Evolutionary conservation across 2,113 vertebrate genomes (phyloP), one percentile per base, ranked within the genome.

Genomic region (Platysternon megacephalum): DNA sequence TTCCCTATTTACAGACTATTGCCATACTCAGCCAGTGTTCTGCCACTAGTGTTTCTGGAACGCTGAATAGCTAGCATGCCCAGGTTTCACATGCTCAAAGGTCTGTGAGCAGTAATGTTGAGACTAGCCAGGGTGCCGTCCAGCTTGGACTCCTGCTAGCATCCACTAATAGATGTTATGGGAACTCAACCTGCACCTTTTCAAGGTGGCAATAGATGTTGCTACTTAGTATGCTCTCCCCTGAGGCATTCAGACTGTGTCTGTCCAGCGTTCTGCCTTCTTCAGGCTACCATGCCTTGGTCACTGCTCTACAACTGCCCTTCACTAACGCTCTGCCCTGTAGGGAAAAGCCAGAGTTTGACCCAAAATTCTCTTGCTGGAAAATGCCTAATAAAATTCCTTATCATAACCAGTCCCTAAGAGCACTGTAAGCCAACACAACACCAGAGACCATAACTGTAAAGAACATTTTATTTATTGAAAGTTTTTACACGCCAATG

Each of bases 21-120:
- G 1, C 53, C 0, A 2, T 0, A 0, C n/a, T 19, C 2, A 29
- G 5, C 85, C 58, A n/a, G 35, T 19, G 17, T 68, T 68, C 61
- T 68, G 16, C 61, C 8, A n/a, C 61, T 68, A 5, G 61, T 68
- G 61, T 35, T 68, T 35, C 61, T 16, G 16, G 61, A 68, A 8
- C 5, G 8, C 32, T 68, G 13, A 68, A 35, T 16, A 68, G 35
- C 61, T 68, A n/a, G 61, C 61, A n/a, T n/a, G 8, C 16, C 61
- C n/a, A 39, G n/a, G 35, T 72, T 39, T 72, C n/a, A 11, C 35
- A 22, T 72, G 9, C n/a, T 72, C n/a, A 72, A 72, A 39, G n/a
- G 9, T 39, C 65, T 72, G 65, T 39, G 8, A 39, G n/a, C n/a
- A 72, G 65, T n/a, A 22, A 39, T 10, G 19, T 39, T 39, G n/a